These are phyloP conservation scores for Paragorgia papillata DNA, from an alignment of 92 coral and sea anemone species.

Conservation along the genomic window DNA sequence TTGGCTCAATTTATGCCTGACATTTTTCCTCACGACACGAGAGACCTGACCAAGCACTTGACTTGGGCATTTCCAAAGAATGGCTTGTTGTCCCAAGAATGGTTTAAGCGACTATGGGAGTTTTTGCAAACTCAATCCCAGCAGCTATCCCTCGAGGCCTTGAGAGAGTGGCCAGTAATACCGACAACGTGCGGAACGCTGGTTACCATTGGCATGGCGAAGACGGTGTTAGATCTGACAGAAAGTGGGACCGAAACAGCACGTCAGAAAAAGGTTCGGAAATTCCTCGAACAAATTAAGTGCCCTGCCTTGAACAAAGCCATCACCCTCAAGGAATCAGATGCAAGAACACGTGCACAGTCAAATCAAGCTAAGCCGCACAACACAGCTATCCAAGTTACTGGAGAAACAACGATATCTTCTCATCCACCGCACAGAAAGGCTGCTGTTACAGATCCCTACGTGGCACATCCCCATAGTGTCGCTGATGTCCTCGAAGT, in stretches of 20 bases:
- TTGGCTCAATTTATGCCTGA: slow-evolving; percentile 71
- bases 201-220: slow-evolving; percentile 58
- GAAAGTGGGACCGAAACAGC: slow-evolving; percentile 54
- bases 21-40: slow-evolving; percentile 66
- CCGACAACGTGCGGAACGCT: slow-evolving; percentile 57
- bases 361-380: background rate
- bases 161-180: slow-evolving; percentile 67
- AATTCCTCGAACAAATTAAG: slow-evolving; percentile 31
- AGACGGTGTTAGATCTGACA: slow-evolving; percentile 66
- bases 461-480: slow-evolving; percentile 66
- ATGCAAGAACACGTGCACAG: slow-evolving; percentile 1
- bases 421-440: no score
- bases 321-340: slow-evolving; percentile 29
- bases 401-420: background rate
- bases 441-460: slow-evolving; percentile 49
- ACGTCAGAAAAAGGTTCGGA: slow-evolving; percentile 50
- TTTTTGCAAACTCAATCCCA: background rate
- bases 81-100: slow-evolving; percentile 35
- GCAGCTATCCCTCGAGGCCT: slow-evolving; percentile 53
- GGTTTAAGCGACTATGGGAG: slow-evolving; percentile 68
- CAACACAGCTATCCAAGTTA: background rate
- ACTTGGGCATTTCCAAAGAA: slow-evolving; percentile 62
- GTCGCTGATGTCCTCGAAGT: slow-evolving; percentile 63
- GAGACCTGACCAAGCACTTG: slow-evolving; percentile 63
- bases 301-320: slow-evolving; percentile 63